phyloP scores from a whole-genome alignment of 2,797 vertebrate species.

The Premnoplex brunnescens region DNA sequence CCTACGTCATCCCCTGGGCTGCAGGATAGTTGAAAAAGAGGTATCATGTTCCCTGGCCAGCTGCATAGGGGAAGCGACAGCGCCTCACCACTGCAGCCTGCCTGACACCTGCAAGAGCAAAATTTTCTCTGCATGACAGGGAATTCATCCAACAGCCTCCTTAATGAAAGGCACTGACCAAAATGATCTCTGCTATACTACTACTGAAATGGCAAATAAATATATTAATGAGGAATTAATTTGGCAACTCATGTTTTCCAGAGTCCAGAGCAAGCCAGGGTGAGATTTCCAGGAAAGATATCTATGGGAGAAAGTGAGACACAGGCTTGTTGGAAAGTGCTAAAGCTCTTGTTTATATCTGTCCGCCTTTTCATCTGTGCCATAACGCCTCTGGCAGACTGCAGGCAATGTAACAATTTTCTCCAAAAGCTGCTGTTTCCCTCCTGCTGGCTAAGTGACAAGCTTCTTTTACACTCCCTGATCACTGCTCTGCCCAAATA shows the following conservation, averaged over 20 bases:
- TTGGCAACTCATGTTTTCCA: background rate
- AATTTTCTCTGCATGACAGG: background rate
- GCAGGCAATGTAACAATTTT: background rate
- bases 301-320: background rate
- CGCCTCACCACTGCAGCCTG: background rate
- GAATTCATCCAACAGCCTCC: conserved; percentile 11
- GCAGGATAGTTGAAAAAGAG: background rate
- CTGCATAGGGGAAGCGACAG: background rate
- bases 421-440: background rate
- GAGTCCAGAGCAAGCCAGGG: background rate
- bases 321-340: background rate
- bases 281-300: background rate
- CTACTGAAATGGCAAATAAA: background rate
- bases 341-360: background rate
- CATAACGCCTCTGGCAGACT: background rate
- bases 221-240: background rate
- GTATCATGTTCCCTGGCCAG: background rate
- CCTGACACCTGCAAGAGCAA: background rate
- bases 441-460: background rate
- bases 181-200: background rate
- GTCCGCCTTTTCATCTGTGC: background rate
- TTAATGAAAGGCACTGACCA: background rate
- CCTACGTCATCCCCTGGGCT: background rate
- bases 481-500: background rate
- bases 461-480: background rate